Conservation (phyloP, 2,888 invertebrate species). For the Tillus elongatus region DNA sequence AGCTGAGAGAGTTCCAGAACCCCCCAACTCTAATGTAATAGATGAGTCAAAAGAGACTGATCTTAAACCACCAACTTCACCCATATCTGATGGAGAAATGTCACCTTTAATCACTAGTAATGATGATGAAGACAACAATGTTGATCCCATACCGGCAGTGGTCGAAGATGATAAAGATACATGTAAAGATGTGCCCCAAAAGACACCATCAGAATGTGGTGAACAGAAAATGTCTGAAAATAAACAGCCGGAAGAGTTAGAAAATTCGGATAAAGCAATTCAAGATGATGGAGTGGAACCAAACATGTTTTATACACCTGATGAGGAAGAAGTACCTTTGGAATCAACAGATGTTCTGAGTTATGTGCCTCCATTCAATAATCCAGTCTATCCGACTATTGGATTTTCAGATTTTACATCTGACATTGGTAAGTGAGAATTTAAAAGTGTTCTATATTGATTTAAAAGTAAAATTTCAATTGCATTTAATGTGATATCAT, state of each 20-base stretch:
- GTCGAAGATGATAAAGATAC: slow-evolving; percentile 9
- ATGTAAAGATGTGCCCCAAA: slow-evolving; percentile 8
- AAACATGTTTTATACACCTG: slow-evolving; percentile 37
- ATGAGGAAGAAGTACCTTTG: slow-evolving; percentile 32
- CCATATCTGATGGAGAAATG: slow-evolving; percentile 6
- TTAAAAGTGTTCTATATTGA: too few relatives aligned
- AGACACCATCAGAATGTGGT: slow-evolving; percentile 11
- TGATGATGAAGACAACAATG: not conserved
- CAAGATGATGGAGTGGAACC: slow-evolving; percentile 16
- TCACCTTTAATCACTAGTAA: slow-evolving; percentile 5
- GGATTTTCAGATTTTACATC: slow-evolving; percentile 37
- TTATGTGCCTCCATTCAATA: slow-evolving; percentile 42
- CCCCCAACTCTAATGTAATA: too few relatives aligned
- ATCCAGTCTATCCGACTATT: slow-evolving; percentile 40
- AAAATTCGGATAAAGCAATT: slow-evolving; percentile 8
- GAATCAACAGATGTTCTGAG: slow-evolving; percentile 24
- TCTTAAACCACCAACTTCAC: not conserved
- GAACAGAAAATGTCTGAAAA: slow-evolving; percentile 10
- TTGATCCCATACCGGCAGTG: not conserved
- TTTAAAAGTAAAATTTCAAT: too few relatives aligned
- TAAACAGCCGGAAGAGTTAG: slow-evolving; percentile 10
- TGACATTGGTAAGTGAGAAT: slow-evolving; percentile 31
- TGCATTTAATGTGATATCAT: too few relatives aligned
- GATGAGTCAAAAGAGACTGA: not conserved
- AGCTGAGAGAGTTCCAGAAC: too few relatives aligned